Conservation (phyloP, 2,113 vertebrate genomes). For the Myrmecobius fasciatus region DNA sequence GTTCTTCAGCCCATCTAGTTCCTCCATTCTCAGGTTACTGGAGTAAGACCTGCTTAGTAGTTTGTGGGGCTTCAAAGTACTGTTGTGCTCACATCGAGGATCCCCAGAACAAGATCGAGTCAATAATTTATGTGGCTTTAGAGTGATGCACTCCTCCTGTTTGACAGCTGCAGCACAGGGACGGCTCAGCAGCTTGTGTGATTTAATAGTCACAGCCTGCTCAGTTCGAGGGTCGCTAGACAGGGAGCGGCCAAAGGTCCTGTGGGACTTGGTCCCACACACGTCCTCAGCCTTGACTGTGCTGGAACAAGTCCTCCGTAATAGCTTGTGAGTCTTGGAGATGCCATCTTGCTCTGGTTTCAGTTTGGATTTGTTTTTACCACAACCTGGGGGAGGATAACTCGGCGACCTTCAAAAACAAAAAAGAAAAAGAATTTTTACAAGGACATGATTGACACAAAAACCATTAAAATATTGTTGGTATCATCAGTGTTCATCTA, state of each 20-base stretch:
- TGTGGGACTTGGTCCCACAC: constrained; percentile 87
- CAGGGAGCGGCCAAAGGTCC: constrained; percentile 88
- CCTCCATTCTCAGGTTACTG: constrained; percentile 88
- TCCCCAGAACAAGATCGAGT: constrained; percentile 88
- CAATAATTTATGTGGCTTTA: constrained; percentile 88
- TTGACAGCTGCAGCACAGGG: constrained; percentile 83
- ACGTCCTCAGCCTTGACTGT: constrained; percentile 88
- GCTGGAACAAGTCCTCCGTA: constrained; percentile 90
- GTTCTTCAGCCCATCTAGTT: constrained; percentile 89
- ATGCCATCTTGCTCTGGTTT: constrained; percentile 91
- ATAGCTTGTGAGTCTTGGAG: constrained; percentile 91
- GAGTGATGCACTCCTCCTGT: constrained; percentile 86
- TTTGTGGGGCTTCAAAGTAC: constrained; percentile 88
- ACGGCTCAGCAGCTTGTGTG: constrained; percentile 89
- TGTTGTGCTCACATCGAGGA: constrained; percentile 88
- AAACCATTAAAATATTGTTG: rapidly evolving
- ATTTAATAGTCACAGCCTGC: constrained; percentile 85
- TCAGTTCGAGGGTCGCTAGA: constrained; percentile 89
- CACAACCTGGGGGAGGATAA: constrained; percentile 93
- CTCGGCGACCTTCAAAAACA: constrained; percentile 89
- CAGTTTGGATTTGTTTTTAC: constrained; percentile 92
- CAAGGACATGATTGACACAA: not conserved
- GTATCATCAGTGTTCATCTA: not conserved
- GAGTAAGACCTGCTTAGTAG: constrained; percentile 91
- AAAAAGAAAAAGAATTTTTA: constrained; percentile 39